A percentile compares a stretch with the other conserved stretches of the same genome.
Evolutionary conservation across 2,113 vertebrate genomes (phyloP).

Genomic region (Quiscalus mexicanus): DNA sequence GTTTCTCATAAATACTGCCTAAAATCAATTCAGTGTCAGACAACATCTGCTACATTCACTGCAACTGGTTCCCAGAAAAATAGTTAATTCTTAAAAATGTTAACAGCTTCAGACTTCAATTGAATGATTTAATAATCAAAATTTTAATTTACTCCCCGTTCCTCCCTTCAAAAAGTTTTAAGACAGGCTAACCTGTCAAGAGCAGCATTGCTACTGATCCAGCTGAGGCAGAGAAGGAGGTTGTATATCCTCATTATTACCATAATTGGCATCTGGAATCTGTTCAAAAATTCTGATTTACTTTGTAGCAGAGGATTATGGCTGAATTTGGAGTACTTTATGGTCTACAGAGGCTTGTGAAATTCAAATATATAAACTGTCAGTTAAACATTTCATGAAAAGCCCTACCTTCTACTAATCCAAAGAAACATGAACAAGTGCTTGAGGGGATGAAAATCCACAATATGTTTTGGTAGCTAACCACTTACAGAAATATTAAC

Average conservation of each 20-base stretch:
- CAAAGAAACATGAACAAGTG: constrained; percentile 71
- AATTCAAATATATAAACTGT: constrained; percentile 79
- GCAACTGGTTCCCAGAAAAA: constrained; percentile 30
- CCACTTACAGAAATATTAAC: constrained; percentile 72
- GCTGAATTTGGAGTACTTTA: constrained; percentile 70
- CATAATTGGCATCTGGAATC: constrained; percentile 74
- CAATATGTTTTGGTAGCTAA: constrained; percentile 64
- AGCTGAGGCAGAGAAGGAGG: constrained; percentile 27
- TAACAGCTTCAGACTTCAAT: constrained; percentile 32
- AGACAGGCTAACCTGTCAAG: constrained; percentile 50
- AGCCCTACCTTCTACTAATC: constrained; percentile 71
- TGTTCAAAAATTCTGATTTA: constrained; percentile 72
- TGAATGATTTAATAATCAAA: constrained; percentile 55
- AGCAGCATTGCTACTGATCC: constrained; percentile 31
- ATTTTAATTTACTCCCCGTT: constrained; percentile 7
- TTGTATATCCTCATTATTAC: constrained; percentile 67
- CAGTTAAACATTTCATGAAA: constrained; percentile 75
- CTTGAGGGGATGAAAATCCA: constrained; percentile 71
- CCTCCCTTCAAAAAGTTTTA: neutral
- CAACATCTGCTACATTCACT: constrained; percentile 13
- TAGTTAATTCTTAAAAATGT: constrained; percentile 47
- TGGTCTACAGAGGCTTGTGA: constrained; percentile 72
- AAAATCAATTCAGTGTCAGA: constrained; percentile 50
- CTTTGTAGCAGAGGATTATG: constrained; percentile 71
- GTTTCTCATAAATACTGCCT: neutral